A percentile compares a stretch with the other conserved stretches of the same genome.
phyloP scores from a whole-genome alignment of 2,888 invertebrate genomes.

The Latrodectus elegans region DNA sequence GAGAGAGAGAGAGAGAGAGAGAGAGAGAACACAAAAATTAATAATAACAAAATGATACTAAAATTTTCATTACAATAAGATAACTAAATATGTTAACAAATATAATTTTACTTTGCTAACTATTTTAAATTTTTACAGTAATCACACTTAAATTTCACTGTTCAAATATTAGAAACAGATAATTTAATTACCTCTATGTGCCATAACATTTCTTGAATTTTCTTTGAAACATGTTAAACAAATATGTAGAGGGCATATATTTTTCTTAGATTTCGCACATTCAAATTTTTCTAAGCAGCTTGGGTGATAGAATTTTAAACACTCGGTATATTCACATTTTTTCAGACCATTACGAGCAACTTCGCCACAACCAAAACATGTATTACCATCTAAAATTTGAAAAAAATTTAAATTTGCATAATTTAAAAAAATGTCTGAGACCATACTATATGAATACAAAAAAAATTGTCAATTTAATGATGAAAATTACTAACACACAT shows the following conservation, averaged over 20 bases:
- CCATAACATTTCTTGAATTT: constrained; percentile 76
- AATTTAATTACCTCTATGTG: constrained; percentile 21
- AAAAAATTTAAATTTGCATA: not conserved
- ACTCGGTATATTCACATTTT: constrained; percentile 76
- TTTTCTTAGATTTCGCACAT: constrained; percentile 73
- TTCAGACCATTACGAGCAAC: constrained; percentile 11
- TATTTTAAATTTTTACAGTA: not conserved
- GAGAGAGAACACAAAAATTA: too few relatives aligned
- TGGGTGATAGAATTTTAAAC: constrained; percentile 84
- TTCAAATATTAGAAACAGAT: not conserved
- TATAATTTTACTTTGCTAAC: too few relatives aligned
- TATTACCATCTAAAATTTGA: constrained; percentile 44
- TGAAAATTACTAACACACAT: too few relatives aligned
- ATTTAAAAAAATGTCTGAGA: not conserved
- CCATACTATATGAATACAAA: too few relatives aligned
- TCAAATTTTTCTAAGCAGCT: constrained; percentile 84
- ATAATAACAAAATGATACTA: too few relatives aligned
- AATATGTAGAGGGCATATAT: constrained; percentile 86
- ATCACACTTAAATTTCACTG: not conserved
- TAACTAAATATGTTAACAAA: too few relatives aligned
- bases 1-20: too few relatives aligned
- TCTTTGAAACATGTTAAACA: constrained; percentile 91
- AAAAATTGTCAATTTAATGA: too few relatives aligned
- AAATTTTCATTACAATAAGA: too few relatives aligned
- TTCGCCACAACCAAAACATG: constrained; percentile 68